Evolutionary conservation across 2,888 invertebrate genomes (phyloP).

Genomic region (Microplitis manilae): DNA sequence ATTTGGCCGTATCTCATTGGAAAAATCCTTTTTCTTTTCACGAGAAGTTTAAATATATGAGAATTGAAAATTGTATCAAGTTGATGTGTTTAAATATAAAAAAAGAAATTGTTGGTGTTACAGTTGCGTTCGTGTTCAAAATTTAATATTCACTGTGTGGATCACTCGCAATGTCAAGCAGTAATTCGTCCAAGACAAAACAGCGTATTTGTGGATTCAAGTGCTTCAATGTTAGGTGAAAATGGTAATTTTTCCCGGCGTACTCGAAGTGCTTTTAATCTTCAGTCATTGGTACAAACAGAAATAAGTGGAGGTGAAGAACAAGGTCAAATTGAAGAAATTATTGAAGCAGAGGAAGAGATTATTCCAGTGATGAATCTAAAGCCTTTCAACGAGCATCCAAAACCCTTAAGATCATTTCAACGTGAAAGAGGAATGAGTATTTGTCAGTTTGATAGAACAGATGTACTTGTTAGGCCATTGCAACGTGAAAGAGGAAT

Average conservation of each 20-base stretch:
- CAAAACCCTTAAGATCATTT: slow-evolving; percentile 50
- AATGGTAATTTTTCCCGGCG: slow-evolving; percentile 79
- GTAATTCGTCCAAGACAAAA: slow-evolving; percentile 79
- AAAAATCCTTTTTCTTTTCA: too few relatives aligned
- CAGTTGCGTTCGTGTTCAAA: slow-evolving; percentile 82
- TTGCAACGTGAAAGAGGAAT: slow-evolving; percentile 59
- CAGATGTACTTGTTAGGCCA: slow-evolving; percentile 57
- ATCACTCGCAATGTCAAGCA: slow-evolving; percentile 70
- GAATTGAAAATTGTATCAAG: not conserved
- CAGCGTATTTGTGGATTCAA: slow-evolving; percentile 87
- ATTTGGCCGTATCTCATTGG: too few relatives aligned
- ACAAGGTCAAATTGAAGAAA: slow-evolving; percentile 16
- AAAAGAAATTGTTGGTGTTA: slow-evolving; percentile 59
- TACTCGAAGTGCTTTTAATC: slow-evolving; percentile 87
- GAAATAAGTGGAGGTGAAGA: slow-evolving; percentile 60
- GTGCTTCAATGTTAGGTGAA: slow-evolving; percentile 78
- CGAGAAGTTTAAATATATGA: not conserved
- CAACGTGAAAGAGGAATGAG: slow-evolving; percentile 62
- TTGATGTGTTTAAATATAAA: not conserved
- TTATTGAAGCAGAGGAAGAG: slow-evolving; percentile 22
- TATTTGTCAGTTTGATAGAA: slow-evolving; percentile 60
- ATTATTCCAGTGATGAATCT: slow-evolving; percentile 17
- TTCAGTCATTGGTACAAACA: slow-evolving; percentile 81
- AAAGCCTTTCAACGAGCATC: slow-evolving; percentile 48
- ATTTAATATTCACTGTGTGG: slow-evolving; percentile 78